Conservation (phyloP, 1,140 invertebrate species). For the Danaus plexippus region DNA sequence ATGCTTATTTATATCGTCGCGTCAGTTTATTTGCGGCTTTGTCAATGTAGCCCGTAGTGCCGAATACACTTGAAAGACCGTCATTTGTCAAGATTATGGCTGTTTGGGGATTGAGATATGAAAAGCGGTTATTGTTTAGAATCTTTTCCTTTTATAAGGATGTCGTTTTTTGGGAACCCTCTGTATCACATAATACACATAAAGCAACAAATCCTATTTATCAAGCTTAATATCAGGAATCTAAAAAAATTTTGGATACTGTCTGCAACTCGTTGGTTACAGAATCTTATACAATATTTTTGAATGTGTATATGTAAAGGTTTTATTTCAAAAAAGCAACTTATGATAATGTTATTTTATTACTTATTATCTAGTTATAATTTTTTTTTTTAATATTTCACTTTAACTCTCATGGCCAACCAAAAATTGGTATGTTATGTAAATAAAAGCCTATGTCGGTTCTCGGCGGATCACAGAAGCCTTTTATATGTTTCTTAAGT, state of each 20-base stretch:
- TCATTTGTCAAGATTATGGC: constrained; percentile 69
- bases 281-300: no score
- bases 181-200: constrained; percentile 15
- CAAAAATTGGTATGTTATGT: no score
- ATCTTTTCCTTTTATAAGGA: constrained; percentile 53
- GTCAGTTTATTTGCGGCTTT: constrained; percentile 66
- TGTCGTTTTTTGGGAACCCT: constrained; percentile 26
- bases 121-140: constrained; percentile 67
- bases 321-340: no score
- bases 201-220: constrained; percentile 28
- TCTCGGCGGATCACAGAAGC: constrained; percentile 28
- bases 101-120: constrained; percentile 65
- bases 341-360: no score
- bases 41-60: constrained; percentile 59
- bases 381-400: no score
- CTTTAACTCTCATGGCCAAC: no score
- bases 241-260: constrained; percentile 12
- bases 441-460: no score
- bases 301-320: no score
- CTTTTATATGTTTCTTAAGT: no score
- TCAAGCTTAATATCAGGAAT: constrained; percentile 28
- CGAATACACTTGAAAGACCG: constrained; percentile 61
- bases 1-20: constrained; percentile 65
- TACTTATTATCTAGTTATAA: no score
- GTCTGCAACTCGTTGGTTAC: no score